Conservation (phyloP, 2,797 vertebrate genomes). For the Mus minutoides region DNA sequence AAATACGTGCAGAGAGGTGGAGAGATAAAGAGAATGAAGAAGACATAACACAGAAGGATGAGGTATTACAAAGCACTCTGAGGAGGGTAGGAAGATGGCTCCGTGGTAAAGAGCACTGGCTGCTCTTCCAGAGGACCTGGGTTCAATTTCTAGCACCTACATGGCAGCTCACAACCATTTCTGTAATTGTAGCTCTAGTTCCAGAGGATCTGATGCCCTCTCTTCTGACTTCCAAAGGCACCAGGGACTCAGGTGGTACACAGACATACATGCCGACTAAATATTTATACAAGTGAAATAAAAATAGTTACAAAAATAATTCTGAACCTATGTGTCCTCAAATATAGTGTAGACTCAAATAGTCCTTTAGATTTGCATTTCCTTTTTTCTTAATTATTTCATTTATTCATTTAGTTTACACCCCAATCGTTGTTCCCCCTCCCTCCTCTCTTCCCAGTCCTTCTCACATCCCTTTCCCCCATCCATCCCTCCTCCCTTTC, state of each 20-base stretch:
- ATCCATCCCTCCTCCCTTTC: neutral
- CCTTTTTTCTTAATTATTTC: neutral
- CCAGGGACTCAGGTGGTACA: neutral
- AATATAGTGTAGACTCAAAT: neutral
- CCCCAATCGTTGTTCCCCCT: neutral
- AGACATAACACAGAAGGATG: neutral
- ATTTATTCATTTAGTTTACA: neutral
- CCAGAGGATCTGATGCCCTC: neutral
- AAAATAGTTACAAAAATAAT: neutral
- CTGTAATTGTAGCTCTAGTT: neutral
- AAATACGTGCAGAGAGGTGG: neutral
- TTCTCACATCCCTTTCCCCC: neutral
- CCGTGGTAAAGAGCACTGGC: neutral
- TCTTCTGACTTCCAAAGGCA: neutral
- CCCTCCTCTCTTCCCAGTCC: neutral
- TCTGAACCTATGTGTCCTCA: neutral
- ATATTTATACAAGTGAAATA: neutral
- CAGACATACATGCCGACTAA: neutral
- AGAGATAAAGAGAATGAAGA: neutral
- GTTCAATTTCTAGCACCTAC: neutral
- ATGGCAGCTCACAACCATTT: neutral
- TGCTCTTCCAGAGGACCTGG: neutral
- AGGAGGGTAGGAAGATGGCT: neutral
- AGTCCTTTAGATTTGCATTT: neutral
- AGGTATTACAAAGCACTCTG: neutral